Conservation (phyloP, 92 coral and sea anemone genomes). For the Zoanthus gigantus region DNA sequence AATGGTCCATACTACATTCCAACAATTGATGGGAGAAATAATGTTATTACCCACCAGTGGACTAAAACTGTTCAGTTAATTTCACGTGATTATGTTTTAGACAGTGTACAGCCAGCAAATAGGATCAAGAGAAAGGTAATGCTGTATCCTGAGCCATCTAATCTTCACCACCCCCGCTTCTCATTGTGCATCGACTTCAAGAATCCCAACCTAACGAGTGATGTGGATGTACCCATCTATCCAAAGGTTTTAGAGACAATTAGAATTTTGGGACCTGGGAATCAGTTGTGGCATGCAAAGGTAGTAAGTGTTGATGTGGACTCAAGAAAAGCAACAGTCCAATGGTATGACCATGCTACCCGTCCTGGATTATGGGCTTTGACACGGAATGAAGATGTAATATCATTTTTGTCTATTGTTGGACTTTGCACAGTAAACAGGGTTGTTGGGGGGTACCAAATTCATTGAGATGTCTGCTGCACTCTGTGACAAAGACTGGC, state of each 20-base stretch:
- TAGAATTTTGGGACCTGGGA: background rate
- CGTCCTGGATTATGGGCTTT: background rate
- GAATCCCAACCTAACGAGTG: background rate
- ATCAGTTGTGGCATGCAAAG: background rate
- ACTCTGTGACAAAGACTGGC: too few species aligned
- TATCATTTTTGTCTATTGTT: background rate
- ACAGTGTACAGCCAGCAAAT: background rate
- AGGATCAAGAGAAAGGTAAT: background rate
- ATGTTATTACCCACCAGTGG: background rate
- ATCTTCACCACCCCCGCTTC: background rate
- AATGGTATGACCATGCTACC: background rate
- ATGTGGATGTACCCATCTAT: background rate
- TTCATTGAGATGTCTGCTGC: too few species aligned
- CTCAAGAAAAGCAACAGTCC: background rate
- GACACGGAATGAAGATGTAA: background rate
- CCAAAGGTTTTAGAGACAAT: background rate
- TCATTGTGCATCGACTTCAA: background rate
- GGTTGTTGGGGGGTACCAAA: background rate
- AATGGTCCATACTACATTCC: conserved; percentile 1
- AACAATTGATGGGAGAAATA: background rate
- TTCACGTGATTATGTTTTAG: background rate
- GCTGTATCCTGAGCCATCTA: background rate
- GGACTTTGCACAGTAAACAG: background rate
- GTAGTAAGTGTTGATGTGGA: background rate
- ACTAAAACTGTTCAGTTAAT: background rate